Evolutionary conservation across 30 jellyfish, hydroid and myxozoan species (phyloP).

Genomic region (Morbakka virulenta): DNA sequence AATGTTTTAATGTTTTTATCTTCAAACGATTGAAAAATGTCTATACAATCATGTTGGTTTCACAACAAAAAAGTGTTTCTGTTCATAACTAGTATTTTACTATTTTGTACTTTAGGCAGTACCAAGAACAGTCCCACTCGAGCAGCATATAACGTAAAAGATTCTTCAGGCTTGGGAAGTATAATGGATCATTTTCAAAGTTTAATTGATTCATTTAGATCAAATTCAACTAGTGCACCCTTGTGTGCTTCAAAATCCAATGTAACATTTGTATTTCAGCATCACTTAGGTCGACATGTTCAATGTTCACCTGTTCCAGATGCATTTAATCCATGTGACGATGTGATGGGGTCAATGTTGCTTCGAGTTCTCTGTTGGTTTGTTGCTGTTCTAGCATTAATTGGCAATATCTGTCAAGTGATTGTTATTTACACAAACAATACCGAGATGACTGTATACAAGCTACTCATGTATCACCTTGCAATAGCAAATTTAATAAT

Average conservation of each 20-base stretch:
- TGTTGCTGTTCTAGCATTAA: slow-evolving; percentile 65
- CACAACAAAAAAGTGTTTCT: no score
- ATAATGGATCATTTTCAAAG: background rate
- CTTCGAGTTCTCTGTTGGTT: slow-evolving; percentile 88
- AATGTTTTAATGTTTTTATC: no score
- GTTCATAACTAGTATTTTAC: no score
- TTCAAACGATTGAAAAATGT: no score
- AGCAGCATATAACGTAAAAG: no score
- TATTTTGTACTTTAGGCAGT: no score
- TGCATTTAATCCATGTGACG: slow-evolving; percentile 95
- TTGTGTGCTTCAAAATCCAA: slow-evolving; percentile 29
- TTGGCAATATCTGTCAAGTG: slow-evolving; percentile 74
- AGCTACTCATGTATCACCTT: slow-evolving; percentile 80
- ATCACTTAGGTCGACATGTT: slow-evolving; percentile 44
- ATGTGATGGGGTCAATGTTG: slow-evolving; percentile 82
- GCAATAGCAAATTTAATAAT: slow-evolving; percentile 83
- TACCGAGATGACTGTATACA: slow-evolving; percentile 77
- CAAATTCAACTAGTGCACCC: slow-evolving; percentile 36
- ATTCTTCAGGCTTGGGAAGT: no score
- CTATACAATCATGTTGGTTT: no score
- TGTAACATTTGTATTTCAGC: slow-evolving; percentile 16
- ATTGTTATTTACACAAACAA: slow-evolving; percentile 70
- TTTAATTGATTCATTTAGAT: background rate
- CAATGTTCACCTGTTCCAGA: slow-evolving; percentile 83
- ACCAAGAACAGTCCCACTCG: no score